Base-by-base conservation (phyloP, 2,888 invertebrate species). In the Adelphocoris suturalis region DNA sequence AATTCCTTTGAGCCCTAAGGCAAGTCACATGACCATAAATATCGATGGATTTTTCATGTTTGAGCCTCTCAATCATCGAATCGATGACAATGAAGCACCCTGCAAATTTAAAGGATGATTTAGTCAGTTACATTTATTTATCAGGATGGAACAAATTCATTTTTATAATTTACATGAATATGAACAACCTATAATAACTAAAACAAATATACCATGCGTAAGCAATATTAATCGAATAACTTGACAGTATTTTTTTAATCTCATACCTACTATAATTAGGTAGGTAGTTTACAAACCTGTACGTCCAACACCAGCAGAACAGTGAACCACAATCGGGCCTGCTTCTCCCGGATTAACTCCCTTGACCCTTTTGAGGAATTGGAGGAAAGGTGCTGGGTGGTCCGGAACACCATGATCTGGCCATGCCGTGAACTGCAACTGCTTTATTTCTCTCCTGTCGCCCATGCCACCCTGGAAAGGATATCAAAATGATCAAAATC, bases 341-440 rank as follows among this genome's bases (percentile, higher is more conserved):
- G 94, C 94, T 0, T 95, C 95, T 16, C 97, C 57, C 28, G 91
- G 90, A 48, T 91, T 92, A 14, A 89, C 87, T 23, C 87, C 84
- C 47, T 91, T 89, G 19, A 92, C 92, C 23, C 99, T 96, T 88
- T 98, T 96, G 93, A 99, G 94, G 94, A 99, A 99, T 94, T 99
- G 98, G 92, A 99, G 94, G 94, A 99, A 98, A 0, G 99, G 99
- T 0, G 99, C 99, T 0, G 99, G 99, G 94, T 99, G 99, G 93
- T 99, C 99, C 1, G 99, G 99, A 3, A 99, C 99, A 0, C 97
- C 99, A 93, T 99, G 99, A 94, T 99, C 99, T 0, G 99, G 99
- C 99, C 99, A 99, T 5, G 99, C 99, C 0, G 99, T 99, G 93
- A 99, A 99, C 94, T 99, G 99, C 92, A 99, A 94, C 93, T 99